Conservation (phyloP, 2,888 invertebrate genomes). For the Drosophila infuscata region DNA sequence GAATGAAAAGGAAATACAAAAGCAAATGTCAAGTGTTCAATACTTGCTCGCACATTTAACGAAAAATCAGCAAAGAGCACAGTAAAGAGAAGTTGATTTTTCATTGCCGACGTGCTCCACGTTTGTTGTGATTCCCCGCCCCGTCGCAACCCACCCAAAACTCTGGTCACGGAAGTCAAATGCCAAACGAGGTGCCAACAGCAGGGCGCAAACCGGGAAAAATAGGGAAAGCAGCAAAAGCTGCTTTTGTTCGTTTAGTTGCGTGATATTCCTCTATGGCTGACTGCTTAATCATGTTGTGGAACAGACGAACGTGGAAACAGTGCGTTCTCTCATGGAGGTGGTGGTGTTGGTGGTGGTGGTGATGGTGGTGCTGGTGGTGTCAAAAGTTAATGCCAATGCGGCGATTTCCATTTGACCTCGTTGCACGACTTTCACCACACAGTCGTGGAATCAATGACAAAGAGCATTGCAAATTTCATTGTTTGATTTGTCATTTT, state of each 20-base stretch:
- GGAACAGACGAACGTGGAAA: slow-evolving; percentile 1
- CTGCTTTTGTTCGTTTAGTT: slow-evolving; percentile 74
- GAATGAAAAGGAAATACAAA: slow-evolving; percentile 41
- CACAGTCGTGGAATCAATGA: slow-evolving; percentile 56
- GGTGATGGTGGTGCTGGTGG: slow-evolving; percentile 35
- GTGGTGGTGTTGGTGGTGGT: slow-evolving; percentile 43
- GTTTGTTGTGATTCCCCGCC: background rate
- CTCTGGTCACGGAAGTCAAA: slow-evolving; percentile 45
- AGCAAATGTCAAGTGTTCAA: slow-evolving; percentile 55
- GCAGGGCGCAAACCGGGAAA: slow-evolving; percentile 22
- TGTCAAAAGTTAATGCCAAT: slow-evolving; percentile 79
- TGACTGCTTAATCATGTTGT: slow-evolving; percentile 75
- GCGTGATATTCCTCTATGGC: slow-evolving; percentile 76
- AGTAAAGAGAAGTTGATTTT: slow-evolving; percentile 52
- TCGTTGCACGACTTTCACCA: slow-evolving; percentile 63
- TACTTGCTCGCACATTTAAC: slow-evolving; percentile 53
- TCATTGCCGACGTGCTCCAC: slow-evolving; percentile 53
- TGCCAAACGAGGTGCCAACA: slow-evolving; percentile 61
- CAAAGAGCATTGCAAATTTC: slow-evolving; percentile 66
- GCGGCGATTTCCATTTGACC: slow-evolving; percentile 79
- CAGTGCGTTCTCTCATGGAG: slow-evolving; percentile 1
- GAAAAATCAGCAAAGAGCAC: slow-evolving; percentile 48
- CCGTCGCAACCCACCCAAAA: background rate
- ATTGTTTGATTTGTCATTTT: slow-evolving; percentile 63
- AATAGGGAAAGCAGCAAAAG: slow-evolving; percentile 31